Evolutionary conservation across 2,113 vertebrate species (phyloP).

Genomic region (Chionis minor): DNA sequence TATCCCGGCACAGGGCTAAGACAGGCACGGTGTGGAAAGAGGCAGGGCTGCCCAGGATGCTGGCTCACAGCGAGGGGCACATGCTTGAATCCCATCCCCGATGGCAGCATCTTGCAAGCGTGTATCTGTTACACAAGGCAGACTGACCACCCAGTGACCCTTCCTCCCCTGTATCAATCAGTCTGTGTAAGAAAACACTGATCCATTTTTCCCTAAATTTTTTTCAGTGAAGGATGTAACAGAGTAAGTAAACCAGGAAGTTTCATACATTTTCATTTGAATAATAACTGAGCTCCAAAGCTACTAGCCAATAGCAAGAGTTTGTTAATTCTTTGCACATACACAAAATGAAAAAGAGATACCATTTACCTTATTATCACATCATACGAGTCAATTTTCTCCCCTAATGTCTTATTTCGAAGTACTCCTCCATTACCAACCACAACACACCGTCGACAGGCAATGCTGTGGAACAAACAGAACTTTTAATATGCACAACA

Average conservation of each 20-base stretch:
- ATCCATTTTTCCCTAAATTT: background rate
- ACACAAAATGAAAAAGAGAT: background rate
- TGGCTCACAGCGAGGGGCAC: background rate
- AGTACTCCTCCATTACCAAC: conserved; percentile 82
- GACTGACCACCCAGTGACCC: too few relatives aligned
- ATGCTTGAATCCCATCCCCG: background rate
- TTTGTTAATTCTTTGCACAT: background rate
- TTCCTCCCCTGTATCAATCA: background rate
- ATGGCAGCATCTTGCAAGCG: background rate
- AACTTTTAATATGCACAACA: background rate
- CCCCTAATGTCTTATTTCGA: conserved; percentile 80
- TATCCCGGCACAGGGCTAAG: too few relatives aligned
- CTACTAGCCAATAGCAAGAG: background rate
- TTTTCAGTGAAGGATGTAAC: background rate
- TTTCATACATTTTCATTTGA: background rate
- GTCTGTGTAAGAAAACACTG: background rate
- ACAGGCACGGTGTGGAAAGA: background rate
- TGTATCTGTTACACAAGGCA: background rate
- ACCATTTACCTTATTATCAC: conserved; percentile 80
- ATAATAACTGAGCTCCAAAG: background rate
- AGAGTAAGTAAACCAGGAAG: background rate
- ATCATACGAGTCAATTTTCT: conserved; percentile 81
- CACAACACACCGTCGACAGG: conserved; percentile 79
- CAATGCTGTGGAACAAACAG: conserved; percentile 58
- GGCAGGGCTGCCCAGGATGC: background rate